A percentile compares a stretch with the other conserved stretches of the same genome.
Conservation (phyloP, 2,113 vertebrate genomes). For the Brachypodius melanocephalos region DNA sequence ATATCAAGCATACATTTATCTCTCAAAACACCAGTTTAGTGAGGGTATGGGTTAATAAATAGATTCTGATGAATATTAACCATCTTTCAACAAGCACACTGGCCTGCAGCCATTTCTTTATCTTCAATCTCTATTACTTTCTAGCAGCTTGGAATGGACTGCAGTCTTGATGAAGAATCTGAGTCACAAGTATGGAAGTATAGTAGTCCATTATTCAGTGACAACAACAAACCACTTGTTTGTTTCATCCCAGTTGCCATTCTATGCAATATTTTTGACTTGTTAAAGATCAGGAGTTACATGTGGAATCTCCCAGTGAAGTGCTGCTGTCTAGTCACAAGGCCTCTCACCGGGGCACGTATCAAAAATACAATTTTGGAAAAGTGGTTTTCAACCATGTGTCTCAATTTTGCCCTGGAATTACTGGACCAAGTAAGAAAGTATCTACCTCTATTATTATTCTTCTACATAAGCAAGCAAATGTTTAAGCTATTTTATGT, state of each 20-base stretch:
- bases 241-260: not conserved
- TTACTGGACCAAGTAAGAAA: not conserved
- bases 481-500: not conserved
- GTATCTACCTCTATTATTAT: not conserved
- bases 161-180: not conserved
- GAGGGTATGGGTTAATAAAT: not conserved
- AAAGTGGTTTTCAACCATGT: not conserved
- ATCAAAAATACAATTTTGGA: not conserved
- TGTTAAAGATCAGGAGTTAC: not conserved
- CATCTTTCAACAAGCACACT: not conserved
- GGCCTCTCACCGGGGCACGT: rapidly evolving
- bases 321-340: not conserved
- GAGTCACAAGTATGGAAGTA: not conserved
- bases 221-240: slow-evolving; percentile 23
- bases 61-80: not conserved
- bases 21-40: not conserved
- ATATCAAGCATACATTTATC: not conserved
- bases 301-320: not conserved
- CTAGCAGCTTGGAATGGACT: not conserved
- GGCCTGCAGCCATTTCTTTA: not conserved
- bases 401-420: not conserved
- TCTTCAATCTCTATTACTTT: not conserved
- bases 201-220: not conserved
- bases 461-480: not conserved
- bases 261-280: not conserved